Evolutionary conservation across 2,888 invertebrate species (phyloP).

Genomic region (Acanthosoma haemorrhoidale): DNA sequence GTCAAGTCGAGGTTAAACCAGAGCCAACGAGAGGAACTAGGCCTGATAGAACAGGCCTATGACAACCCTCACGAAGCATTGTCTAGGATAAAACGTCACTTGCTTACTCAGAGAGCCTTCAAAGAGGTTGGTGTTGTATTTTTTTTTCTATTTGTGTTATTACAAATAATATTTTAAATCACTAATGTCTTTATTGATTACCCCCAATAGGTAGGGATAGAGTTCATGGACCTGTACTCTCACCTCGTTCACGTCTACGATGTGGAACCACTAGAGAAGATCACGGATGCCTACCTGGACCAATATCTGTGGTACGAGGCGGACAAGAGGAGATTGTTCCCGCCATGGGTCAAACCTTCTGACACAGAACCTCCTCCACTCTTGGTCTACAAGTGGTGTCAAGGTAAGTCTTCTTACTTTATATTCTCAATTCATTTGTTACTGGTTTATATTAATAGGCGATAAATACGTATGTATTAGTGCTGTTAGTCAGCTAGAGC

Average conservation of each 20-base stretch:
- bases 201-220: slow-evolving; percentile 67
- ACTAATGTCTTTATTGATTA: too few relatives aligned
- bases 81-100: slow-evolving; percentile 97
- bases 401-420: slow-evolving; percentile 67
- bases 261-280: slow-evolving; percentile 98
- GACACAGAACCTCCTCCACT: slow-evolving; percentile 94
- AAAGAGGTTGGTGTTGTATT: slow-evolving; percentile 72
- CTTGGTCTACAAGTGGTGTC: slow-evolving; percentile 97
- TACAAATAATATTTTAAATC: background rate
- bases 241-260: slow-evolving; percentile 98
- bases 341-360: slow-evolving; percentile 98
- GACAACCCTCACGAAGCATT: slow-evolving; percentile 99
- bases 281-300: slow-evolving; percentile 98
- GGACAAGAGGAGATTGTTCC: slow-evolving; percentile 91
- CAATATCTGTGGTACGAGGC: slow-evolving; percentile 99
- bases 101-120: slow-evolving; percentile 95
- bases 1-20: slow-evolving; percentile 97
- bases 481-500: too few relatives aligned
- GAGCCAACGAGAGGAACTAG: slow-evolving; percentile 96
- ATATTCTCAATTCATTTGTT: too few relatives aligned
- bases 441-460: too few relatives aligned
- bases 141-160: background rate
- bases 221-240: slow-evolving; percentile 99
- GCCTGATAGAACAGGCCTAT: slow-evolving; percentile 98
- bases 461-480: too few relatives aligned